Base-by-base conservation (phyloP, 2,888 invertebrate species). In the Hirtodrosophila trivittata region DNA sequence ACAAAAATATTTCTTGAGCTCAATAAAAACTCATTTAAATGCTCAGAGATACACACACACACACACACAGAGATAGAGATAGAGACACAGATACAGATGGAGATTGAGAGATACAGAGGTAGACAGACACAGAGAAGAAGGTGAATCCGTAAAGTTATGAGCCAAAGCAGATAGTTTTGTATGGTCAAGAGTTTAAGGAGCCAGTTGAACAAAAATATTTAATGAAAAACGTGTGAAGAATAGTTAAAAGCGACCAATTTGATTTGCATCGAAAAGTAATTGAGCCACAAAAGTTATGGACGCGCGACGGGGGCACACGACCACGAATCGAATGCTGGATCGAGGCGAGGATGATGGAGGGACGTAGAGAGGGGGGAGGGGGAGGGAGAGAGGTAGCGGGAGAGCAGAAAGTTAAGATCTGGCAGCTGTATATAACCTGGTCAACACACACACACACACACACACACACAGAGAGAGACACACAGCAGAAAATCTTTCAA, bases 261-360 rank as follows among this genome's bases (percentile, higher is more conserved):
- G 85, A 88, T 87, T 88, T 88, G 84, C 87, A 87, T 87, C 77
- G 74, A 76, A 88, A 80, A 85, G 85, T 82, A 87, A 87, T 87
- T 86, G 87, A 75, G 80, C 73, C 85, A 84, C 73, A 82, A 77
- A 85, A 75, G 78, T 81, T 85, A 85, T 85, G 77, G 73, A 62
- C 62, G 77, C 78, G 39, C 80, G 58, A 70, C 81, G 84, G 80
- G 77, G 84, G 80, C 81, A 84, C 81, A 72, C 69, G 72, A 72
- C 68, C 57, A 71, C 51, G 50, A 71, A 64, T 7, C 63, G 47
- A 51, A 54, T 35, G 39, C 28, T 12, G 7, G 21, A 35, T 16
- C n/a, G 30, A 32, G 16, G n/a, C 0, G 7, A n/a, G 21, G 7
- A 14, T 5, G 21, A 7, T 7, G 1, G n/a, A 10, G 9, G 7